A percentile compares a stretch with the other conserved stretches of the same genome.
Conservation (phyloP, 2,113 vertebrate genomes). For the Vimba vimba region DNA sequence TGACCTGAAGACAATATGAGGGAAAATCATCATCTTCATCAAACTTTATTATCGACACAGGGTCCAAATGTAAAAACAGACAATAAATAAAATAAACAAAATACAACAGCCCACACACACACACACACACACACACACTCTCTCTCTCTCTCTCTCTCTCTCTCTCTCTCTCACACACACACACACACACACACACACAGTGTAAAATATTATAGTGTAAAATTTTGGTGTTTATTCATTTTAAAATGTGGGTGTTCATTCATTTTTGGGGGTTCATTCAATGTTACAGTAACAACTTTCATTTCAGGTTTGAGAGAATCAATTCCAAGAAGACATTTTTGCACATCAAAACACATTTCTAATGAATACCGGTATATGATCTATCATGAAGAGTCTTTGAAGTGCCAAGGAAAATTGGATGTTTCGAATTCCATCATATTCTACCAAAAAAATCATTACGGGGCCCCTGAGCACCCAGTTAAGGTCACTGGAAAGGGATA, state of each 20-base stretch:
- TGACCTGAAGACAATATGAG: not conserved
- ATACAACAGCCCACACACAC: too few relatives aligned
- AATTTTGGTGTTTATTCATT: not conserved
- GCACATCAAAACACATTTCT: not conserved
- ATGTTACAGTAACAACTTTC: not conserved
- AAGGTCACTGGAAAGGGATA: not conserved
- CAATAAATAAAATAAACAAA: too few relatives aligned
- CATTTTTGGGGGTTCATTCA: not conserved
- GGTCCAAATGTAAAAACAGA: too few relatives aligned
- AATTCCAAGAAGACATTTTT: not conserved
- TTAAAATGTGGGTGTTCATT: not conserved
- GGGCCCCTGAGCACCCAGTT: not conserved
- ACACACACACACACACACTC: too few relatives aligned
- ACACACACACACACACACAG: too few relatives aligned
- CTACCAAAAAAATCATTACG: not conserved
- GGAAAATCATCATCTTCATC: too few relatives aligned
- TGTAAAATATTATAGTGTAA: too few relatives aligned
- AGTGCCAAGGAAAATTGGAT: not conserved
- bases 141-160: too few relatives aligned
- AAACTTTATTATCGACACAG: too few relatives aligned
- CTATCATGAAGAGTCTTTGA: not conserved
- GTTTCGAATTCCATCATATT: not conserved
- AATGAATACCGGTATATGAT: not conserved
- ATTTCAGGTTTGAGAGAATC: not conserved
- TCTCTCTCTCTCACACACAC: too few relatives aligned